Evolutionary conservation across 2,888 invertebrate genomes (phyloP), one percentile per base, ranked within the genome.

Genomic region (Blera fallax): DNA sequence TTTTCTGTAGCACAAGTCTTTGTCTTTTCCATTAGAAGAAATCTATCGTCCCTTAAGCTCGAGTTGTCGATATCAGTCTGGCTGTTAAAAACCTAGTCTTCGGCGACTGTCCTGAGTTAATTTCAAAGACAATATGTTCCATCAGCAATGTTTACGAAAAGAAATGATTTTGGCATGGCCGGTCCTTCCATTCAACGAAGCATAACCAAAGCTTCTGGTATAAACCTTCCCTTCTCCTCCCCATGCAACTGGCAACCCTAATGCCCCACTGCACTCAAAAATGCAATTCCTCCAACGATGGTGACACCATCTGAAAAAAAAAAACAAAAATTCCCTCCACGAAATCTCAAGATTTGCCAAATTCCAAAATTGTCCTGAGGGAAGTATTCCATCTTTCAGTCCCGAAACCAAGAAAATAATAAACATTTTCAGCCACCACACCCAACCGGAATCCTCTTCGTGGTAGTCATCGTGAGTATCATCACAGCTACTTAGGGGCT

Each of bases 391-490:
- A 52, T 74, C 48, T 74, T 69, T 50, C 32, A 69, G 54, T n/a
- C 50, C 56, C 50, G 21, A 69, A 45, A 76, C 54, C 69, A 43
- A 29, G 16, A 56, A 80, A 52, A 84, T 74, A 80, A 84, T 80
- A 84, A 80, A 84, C 84, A 84, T 80, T n/a, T n/a, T 62, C 52
- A 73, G 45, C 52, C 67, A 37, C 21, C 34, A 50, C 54, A 54
- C 29, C 37, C 43, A 40, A 48, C 45, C 54, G 62, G 56, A 80
- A 74, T 62, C 79, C 73, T 67, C 67, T 67, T 16, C 78, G 67
- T 73, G 65, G 58, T 48, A 84, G 74, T 69, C 84, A 74, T 84
- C 73, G 80, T 74, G 67, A 80, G 84, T 64, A 84, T 79, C 79
- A 84, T 79, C 79, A 80, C 74, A 72, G 84, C 84, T 80, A 84